phyloP scores from a whole-genome alignment of 2,888 invertebrate genomes.

The Xylocampa areola region DNA sequence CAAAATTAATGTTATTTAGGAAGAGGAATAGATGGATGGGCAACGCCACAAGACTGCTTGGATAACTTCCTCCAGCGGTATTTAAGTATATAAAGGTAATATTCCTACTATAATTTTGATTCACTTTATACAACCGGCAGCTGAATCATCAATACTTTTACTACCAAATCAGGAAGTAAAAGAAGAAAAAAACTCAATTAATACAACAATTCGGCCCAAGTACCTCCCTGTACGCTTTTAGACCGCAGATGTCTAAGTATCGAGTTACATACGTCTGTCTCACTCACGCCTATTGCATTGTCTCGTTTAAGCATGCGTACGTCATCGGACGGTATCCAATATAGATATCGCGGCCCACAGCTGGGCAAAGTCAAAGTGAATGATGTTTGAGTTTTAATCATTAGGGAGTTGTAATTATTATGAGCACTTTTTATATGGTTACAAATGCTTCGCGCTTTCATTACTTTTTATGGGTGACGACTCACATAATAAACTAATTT shows the following conservation, averaged over 20 bases:
- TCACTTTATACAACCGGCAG: conserved; percentile 9
- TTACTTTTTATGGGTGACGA: no score
- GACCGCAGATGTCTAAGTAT: conserved; percentile 85
- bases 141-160: conserved; percentile 27
- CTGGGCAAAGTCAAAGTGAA: conserved; percentile 43
- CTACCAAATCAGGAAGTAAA: conserved; percentile 49
- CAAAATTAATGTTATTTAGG: no score
- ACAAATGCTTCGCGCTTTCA: no score
- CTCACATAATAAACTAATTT: no score
- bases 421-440: neutral
- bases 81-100: no score
- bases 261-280: conserved; percentile 74
- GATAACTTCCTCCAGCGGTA: no score
- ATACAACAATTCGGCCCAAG: conserved; percentile 64
- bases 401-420: conserved; percentile 6
- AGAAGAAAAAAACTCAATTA: conserved; percentile 50
- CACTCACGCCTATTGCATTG: conserved; percentile 60
- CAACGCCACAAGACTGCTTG: no score
- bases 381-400: conserved; percentile 31
- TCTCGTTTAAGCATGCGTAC: conserved; percentile 63
- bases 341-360: conserved; percentile 59
- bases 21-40: no score
- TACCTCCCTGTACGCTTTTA: conserved; percentile 80
- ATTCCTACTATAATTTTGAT: neutral
- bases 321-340: conserved; percentile 66